Evolutionary conservation across 2,888 invertebrate species (phyloP).

Genomic region (Spodoptera picta): DNA sequence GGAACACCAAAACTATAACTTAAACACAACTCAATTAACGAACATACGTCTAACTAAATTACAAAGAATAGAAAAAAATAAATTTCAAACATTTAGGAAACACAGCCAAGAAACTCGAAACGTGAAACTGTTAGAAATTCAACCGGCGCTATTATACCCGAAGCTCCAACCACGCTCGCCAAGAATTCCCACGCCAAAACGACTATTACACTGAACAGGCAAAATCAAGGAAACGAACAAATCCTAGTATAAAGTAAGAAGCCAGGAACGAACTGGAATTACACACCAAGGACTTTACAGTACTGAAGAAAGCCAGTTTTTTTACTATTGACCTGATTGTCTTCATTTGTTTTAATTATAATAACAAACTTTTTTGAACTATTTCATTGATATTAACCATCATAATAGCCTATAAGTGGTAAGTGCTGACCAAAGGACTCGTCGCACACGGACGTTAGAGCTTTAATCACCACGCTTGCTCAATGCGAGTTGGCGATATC

Average conservation of each 20-base stretch:
- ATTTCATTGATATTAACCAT: too few species aligned
- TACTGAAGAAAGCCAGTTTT: too few species aligned
- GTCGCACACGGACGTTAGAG: too few species aligned
- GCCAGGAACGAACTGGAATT: background rate
- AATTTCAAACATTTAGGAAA: conserved; percentile 39
- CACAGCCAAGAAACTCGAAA: conserved; percentile 40
- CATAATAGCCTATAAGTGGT: too few species aligned
- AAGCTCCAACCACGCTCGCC: conserved; percentile 44
- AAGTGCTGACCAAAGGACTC: too few species aligned
- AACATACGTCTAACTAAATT: conserved; percentile 30
- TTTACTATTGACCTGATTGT: too few species aligned
- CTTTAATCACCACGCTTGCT: too few species aligned
- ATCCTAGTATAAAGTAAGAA: conserved; percentile 56
- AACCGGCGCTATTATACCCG: conserved; percentile 46
- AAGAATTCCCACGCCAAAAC: conserved; percentile 47
- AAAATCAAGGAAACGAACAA: conserved; percentile 58
- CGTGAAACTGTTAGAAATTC: conserved; percentile 53
- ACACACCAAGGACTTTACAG: too few species aligned
- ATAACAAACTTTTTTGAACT: too few species aligned
- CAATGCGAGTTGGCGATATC: too few species aligned
- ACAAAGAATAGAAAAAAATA: conserved; percentile 28
- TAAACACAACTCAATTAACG: background rate
- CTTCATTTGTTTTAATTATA: too few species aligned
- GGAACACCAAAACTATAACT: background rate
- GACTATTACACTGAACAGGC: conserved; percentile 48